These are phyloP conservation scores for Thryonomys swinderianus DNA, from an alignment of 2,113 vertebrate species.

Conservation along the genomic window DNA sequence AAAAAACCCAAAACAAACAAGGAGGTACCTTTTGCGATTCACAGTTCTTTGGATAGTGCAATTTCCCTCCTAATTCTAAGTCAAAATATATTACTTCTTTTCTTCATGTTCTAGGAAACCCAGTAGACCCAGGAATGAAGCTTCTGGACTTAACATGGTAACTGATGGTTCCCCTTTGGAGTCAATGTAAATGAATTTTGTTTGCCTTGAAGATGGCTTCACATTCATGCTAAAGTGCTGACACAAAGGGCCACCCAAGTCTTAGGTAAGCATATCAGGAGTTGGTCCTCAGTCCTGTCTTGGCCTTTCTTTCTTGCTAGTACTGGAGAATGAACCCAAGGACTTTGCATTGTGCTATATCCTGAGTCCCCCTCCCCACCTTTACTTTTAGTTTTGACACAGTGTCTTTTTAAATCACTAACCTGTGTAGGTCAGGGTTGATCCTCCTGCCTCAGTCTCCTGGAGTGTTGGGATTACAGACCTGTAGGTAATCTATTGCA, in stretches of 20 bases:
- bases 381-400: not conserved
- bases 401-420: not conserved
- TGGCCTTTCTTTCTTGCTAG: not conserved
- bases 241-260: not conserved
- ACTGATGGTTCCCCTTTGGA: not conserved
- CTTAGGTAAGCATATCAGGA: not conserved
- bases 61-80: not conserved
- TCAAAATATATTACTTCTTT: not conserved
- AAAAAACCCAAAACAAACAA: too few species aligned
- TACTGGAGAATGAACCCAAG: not conserved
- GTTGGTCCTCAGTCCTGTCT: not conserved
- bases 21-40: not conserved
- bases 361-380: not conserved
- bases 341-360: not conserved
- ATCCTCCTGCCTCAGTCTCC: not conserved
- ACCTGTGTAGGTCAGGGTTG: not conserved
- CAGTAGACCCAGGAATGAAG: not conserved
- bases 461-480: not conserved
- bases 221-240: not conserved
- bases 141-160: not conserved
- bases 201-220: not conserved
- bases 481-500: not conserved
- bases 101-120: not conserved
- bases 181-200: not conserved
- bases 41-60: not conserved